phyloP scores from a whole-genome alignment of 2,113 vertebrate species.

The Cavia aperea region DNA sequence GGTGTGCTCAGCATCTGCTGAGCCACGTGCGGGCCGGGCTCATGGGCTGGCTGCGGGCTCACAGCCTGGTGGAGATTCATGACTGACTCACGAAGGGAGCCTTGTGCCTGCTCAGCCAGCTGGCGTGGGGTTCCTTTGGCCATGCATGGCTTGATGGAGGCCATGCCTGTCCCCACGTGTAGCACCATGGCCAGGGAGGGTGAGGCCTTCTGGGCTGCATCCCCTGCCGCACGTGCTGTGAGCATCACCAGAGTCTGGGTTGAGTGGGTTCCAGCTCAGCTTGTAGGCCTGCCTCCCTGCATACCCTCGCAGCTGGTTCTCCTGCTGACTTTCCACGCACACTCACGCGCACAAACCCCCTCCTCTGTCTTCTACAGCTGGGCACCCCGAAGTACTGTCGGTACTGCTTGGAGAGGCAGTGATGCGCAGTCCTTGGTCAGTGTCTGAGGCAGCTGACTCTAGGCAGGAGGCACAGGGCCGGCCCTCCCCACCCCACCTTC shows the following conservation, averaged over 20 bases:
- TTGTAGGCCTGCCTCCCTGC: neutral
- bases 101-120: neutral
- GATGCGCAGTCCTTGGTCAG: neutral
- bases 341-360: neutral
- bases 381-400: neutral
- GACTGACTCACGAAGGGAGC: neutral
- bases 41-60: neutral
- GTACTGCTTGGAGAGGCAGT: neutral
- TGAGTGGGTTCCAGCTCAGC: neutral
- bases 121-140: neutral
- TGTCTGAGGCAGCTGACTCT: neutral
- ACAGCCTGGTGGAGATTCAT: neutral
- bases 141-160: neutral
- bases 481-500: neutral
- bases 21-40: neutral
- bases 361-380: neutral
- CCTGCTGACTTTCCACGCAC: neutral
- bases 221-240: neutral
- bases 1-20: too few relatives aligned
- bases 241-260: neutral
- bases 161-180: neutral
- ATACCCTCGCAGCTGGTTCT: neutral
- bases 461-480: neutral
- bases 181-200: neutral
- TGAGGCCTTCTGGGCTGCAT: neutral